Conservation (phyloP, 2,888 invertebrate genomes). For the Augochlorella aurata region DNA sequence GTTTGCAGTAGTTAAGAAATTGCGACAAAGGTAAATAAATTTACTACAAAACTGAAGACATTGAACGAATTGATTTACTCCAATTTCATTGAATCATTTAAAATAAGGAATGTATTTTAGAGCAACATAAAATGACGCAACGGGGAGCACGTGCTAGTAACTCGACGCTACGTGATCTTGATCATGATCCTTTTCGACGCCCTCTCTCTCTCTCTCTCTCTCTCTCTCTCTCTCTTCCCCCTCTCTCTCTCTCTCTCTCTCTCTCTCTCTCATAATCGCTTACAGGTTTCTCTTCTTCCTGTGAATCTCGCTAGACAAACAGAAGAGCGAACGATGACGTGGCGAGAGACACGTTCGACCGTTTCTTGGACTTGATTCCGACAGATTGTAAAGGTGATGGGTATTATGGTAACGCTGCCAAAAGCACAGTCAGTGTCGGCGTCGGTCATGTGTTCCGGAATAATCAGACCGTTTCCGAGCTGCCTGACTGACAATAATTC, state of each 20-base stretch:
- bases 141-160: background rate
- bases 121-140: background rate
- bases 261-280: background rate
- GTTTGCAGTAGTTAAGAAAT: no score
- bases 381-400: background rate
- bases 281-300: background rate
- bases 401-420: background rate
- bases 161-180: background rate
- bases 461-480: background rate
- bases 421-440: background rate
- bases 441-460: background rate
- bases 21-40: no score
- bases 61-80: no score
- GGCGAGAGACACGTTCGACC: background rate
- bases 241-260: background rate
- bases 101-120: no score
- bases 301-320: background rate
- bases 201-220: no score
- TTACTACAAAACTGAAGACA: no score
- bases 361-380: constrained; percentile 16
- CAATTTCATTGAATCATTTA: no score
- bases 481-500: background rate
- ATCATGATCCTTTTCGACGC: background rate
- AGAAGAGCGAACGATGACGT: background rate
- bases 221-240: background rate